Percentiles rank a stretch among this genome's conserved stretches.
These are phyloP conservation scores for Furcifer pardalis DNA, from an alignment of 2,797 vertebrate species.

Conservation along the genomic window DNA sequence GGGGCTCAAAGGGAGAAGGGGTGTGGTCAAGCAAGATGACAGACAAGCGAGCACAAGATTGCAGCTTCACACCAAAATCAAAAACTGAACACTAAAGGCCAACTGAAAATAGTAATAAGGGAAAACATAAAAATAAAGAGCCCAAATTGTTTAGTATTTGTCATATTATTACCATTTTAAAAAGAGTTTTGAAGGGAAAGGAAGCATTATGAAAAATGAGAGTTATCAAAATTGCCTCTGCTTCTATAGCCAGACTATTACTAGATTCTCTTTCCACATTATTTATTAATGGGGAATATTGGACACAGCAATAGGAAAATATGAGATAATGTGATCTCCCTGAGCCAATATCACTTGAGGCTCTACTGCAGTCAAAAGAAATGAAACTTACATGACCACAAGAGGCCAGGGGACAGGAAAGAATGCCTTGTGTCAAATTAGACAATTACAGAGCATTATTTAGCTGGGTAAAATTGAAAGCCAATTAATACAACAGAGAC, in stretches of 20 bases:
- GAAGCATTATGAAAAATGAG: background rate
- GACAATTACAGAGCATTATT: background rate
- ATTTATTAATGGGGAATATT: background rate
- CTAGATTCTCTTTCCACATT: background rate
- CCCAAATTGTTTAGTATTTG: background rate
- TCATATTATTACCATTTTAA: too few relatives aligned
- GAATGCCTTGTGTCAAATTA: background rate
- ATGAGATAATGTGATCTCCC: background rate
- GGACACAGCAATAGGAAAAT: background rate
- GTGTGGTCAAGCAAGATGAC: too few relatives aligned
- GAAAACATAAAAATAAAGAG: background rate
- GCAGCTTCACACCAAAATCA: too few relatives aligned
- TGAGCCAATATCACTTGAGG: background rate
- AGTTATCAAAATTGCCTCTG: background rate
- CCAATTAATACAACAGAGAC: background rate
- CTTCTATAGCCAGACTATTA: background rate
- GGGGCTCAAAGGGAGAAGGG: too few relatives aligned
- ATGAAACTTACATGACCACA: background rate
- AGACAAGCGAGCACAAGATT: too few relatives aligned
- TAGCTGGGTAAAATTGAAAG: background rate
- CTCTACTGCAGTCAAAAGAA: background rate
- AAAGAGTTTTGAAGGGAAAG: background rate
- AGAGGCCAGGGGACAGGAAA: background rate
- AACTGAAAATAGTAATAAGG: background rate
- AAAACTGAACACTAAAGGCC: background rate